These are phyloP conservation scores for Pygoscelis adeliae DNA, from an alignment of 2,113 vertebrate genomes.

Conservation along the genomic window DNA sequence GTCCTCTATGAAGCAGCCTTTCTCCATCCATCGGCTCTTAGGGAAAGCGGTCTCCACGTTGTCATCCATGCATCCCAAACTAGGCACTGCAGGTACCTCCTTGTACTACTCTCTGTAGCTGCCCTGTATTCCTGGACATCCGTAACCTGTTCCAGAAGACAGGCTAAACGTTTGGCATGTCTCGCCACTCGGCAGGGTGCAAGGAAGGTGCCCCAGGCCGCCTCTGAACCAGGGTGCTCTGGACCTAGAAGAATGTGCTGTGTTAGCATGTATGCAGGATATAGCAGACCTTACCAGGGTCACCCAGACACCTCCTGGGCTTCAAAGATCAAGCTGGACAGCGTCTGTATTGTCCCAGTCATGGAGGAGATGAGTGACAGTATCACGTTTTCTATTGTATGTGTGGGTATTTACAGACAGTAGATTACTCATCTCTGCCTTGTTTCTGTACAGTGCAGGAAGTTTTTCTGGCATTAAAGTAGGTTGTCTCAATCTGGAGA, in stretches of 20 bases:
- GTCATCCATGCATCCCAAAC: rapidly evolving
- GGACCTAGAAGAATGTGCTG: neutral
- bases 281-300: neutral
- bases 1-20: neutral
- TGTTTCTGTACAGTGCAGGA: neutral
- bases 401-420: neutral
- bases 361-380: neutral
- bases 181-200: neutral
- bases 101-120: neutral
- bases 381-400: neutral
- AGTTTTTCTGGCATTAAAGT: neutral
- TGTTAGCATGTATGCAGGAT: neutral
- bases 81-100: neutral
- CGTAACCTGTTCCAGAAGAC: neutral
- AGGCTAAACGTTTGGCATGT: neutral
- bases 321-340: neutral
- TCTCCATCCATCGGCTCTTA: neutral
- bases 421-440: neutral
- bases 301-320: neutral
- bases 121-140: neutral
- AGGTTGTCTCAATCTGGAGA: neutral
- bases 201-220: neutral
- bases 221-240: neutral
- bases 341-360: neutral
- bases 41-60: rapidly evolving